Percentiles rank a stretch among this genome's conserved stretches.
These are phyloP conservation scores for Drosophila asahinai DNA, from an alignment of 1,140 invertebrate genomes.

Conservation along the genomic window DNA sequence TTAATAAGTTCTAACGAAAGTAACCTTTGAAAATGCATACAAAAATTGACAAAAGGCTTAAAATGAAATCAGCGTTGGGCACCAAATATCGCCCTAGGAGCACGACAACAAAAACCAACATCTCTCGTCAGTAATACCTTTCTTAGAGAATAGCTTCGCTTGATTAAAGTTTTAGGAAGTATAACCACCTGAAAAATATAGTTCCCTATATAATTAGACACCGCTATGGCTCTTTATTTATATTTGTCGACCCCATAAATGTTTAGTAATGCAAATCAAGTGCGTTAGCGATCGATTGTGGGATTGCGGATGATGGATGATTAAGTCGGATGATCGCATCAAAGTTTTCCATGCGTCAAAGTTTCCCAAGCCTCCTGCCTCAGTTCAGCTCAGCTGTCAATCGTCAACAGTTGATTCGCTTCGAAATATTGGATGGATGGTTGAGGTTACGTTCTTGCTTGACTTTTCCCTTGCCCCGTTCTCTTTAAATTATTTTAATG, in stretches of 20 bases:
- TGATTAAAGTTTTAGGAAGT: background rate
- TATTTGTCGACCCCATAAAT: conserved; percentile 1
- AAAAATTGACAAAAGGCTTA: too few relatives aligned
- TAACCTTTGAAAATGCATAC: too few relatives aligned
- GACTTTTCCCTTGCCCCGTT: conserved; percentile 16
- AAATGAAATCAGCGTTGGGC: too few relatives aligned
- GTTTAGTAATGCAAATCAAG: conserved; percentile 29
- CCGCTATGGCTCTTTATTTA: background rate
- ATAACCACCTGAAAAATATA: background rate
- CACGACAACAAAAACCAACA: too few relatives aligned
- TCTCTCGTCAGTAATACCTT: too few relatives aligned
- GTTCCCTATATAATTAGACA: background rate
- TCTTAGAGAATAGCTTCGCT: background rate
- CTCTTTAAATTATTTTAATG: conserved; percentile 53
- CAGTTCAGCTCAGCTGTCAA: conserved; percentile 23
- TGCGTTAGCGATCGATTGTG: conserved; percentile 8
- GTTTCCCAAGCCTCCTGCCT: conserved; percentile 1
- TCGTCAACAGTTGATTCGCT: conserved; percentile 1
- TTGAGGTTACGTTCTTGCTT: conserved; percentile 20
- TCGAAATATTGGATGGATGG: background rate
- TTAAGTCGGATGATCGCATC: conserved; percentile 38
- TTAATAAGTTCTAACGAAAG: too few relatives aligned
- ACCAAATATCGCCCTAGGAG: too few relatives aligned
- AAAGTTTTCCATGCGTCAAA: conserved; percentile 35
- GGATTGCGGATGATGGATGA: conserved; percentile 11